Base-by-base conservation (phyloP, 2,797 vertebrate genomes). In the Bovichtus diacanthus region DNA sequence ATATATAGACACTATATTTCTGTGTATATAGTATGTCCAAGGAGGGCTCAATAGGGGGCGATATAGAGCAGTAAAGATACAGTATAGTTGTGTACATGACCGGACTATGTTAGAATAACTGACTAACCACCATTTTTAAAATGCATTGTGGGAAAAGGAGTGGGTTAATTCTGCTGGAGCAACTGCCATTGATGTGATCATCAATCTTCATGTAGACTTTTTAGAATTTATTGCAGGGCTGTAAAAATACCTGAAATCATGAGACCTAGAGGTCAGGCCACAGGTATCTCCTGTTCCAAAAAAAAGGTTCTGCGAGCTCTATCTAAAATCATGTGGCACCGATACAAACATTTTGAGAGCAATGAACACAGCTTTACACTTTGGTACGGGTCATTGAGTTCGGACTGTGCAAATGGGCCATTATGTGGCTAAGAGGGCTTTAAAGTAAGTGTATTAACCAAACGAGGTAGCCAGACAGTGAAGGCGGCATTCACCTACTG, bases 351-450 rank as follows among this genome's bases (percentile, higher is more conserved):
- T 29, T 59, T 62, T 51, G 11, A 74, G n/a, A 36, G 46, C 0
- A 11, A 39, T 56, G 10, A 75, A 51, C 63, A 34, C 53, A 47
- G 2, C 13, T 15, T 38, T 41, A 41, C 53, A 11, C n/a, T 34
- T 49, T 70, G 43, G 16, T 51, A 46, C 44, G 46, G 69, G 85
- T 88, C 62, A 43, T 0, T 27, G 70, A 80, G 79, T 82, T 84
- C 63, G 2, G 34, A 66, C 19, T 19, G 55, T 21, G 67, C 38
- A 67, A 81, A 18, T 66, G 27, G 38, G 62, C 34, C 60, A 51
- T 70, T 39, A 46, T 29, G 41, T 55, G 43, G n/a, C 66, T 74
- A 7, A 77, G 59, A 75, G 36, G 70, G 73, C 39, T 61, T 74
- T 51, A 69, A 34, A 21, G 61, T 66, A 25, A 36, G n/a, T 38